Evolutionary conservation across 2,888 invertebrate genomes (phyloP), one percentile per base, ranked within the genome.

Genomic region (Plagodis pulveraria): DNA sequence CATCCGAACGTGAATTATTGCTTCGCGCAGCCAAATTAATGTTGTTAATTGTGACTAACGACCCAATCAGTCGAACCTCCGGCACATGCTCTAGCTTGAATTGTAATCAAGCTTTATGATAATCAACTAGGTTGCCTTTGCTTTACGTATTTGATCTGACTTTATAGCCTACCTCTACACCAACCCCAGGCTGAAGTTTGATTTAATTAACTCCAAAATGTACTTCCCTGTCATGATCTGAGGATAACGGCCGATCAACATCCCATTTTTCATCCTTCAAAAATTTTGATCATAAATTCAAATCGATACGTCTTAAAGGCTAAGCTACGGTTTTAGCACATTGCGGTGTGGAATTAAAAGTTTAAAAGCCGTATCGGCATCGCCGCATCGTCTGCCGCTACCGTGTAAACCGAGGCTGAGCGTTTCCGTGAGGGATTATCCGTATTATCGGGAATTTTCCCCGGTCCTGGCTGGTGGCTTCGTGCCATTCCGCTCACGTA

Each of bases 401-500:
- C 46, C 60, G 70, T 81, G 81, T 83, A 79, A 81, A 79, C 78
- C 70, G 71, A 73, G 75, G 77, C 78, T 79, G 76, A 79, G 74
- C 71, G 73, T 65, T 78, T 78, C 76, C 79, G 76, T 81, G 79
- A 80, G 80, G 85, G 87, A 86, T 90, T 86, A 88, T 82, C 80
- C 77, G 76, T 77, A 80, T 81, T 83, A 82, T 81, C 72, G 76
- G 75, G 74, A 74, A 78, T 75, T 78, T 78, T 78, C 72, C 69
- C 67, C 73, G 73, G 65, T 61, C 43, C 56, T 48, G n/a, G 48
- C 38, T 41, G 46, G 10, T 50, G 58, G 12, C 56, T 58, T 34
- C 55, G 34, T 45, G 63, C 57, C 64, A 91, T 88, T 89, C 87
- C 68, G 69, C 67, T 84, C 91, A 91, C 91, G 91, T 89, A 78